These are phyloP conservation scores for Probaryconus sp. DNA, from an alignment of 1,140 invertebrate species.

Conservation along the genomic window DNA sequence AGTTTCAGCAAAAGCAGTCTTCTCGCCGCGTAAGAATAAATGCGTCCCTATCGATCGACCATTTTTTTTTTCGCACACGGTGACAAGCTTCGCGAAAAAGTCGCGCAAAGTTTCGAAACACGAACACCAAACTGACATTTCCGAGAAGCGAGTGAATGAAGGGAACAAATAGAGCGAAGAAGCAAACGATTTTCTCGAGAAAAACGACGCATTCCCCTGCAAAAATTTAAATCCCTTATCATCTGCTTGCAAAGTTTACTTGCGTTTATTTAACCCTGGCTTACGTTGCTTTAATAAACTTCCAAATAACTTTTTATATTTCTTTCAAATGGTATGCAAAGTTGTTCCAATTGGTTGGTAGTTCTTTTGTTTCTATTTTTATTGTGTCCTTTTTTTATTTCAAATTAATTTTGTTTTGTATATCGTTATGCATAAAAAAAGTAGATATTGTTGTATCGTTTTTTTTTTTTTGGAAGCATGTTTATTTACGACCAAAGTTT, in stretches of 20 bases:
- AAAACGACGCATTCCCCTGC: background rate
- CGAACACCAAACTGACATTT: background rate
- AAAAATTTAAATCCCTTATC: slow-evolving; percentile 54
- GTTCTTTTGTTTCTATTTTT: slow-evolving; percentile 29
- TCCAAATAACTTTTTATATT: slow-evolving; percentile 40
- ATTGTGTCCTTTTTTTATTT: no score
- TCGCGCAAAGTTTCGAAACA: background rate
- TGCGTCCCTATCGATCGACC: slow-evolving; percentile 10
- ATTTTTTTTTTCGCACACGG: slow-evolving; percentile 17
- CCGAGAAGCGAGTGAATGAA: background rate
- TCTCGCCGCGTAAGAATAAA: slow-evolving; percentile 13
- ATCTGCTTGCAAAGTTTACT: slow-evolving; percentile 29
- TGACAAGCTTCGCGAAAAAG: slow-evolving; percentile 3
- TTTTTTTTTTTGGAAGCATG: no score
- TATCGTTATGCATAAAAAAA: no score
- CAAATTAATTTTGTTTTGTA: no score
- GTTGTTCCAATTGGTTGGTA: slow-evolving; percentile 27
- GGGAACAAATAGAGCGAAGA: slow-evolving; percentile 30
- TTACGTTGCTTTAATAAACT: slow-evolving; percentile 39
- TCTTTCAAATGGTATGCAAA: slow-evolving; percentile 9
- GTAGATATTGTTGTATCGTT: no score
- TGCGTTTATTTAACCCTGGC: slow-evolving; percentile 38
- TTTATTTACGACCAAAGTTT: no score
- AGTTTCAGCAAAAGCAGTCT: slow-evolving; percentile 26
- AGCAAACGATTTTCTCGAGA: slow-evolving; percentile 9